Conservation (phyloP, 1,140 invertebrate species). For the Drosophila sp. region DNA sequence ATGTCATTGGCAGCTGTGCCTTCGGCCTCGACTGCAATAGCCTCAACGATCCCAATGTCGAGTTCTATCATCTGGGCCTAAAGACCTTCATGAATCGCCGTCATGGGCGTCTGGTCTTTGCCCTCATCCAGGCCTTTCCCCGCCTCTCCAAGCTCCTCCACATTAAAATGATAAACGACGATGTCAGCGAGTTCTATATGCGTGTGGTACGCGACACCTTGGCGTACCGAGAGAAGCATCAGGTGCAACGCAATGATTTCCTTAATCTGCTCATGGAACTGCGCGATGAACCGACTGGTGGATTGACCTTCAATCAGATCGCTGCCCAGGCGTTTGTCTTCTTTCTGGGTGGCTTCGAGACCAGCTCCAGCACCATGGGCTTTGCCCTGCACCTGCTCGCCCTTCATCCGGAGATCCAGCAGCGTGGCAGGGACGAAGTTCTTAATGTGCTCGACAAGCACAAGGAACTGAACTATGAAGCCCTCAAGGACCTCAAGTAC, state of each 20-base stretch:
- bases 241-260: conserved; percentile 85
- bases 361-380: conserved; percentile 84
- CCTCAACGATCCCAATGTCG: conserved; percentile 85
- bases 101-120: conserved; percentile 41
- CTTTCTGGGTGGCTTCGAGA: conserved; percentile 87
- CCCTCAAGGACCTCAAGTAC: conserved; percentile 86
- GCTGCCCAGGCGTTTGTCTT: conserved; percentile 87
- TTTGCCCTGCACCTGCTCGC: conserved; percentile 85
- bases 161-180: conserved; percentile 76
- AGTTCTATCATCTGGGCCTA: conserved; percentile 84
- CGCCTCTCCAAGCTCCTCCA: conserved; percentile 43
- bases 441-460: conserved; percentile 84
- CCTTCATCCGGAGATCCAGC: conserved; percentile 84
- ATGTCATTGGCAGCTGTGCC: conserved; percentile 87
- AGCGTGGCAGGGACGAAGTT: conserved; percentile 85
- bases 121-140: conserved; percentile 55
- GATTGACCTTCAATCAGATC: conserved; percentile 63
- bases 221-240: conserved; percentile 85
- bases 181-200: conserved; percentile 85
- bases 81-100: conserved; percentile 56
- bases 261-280: conserved; percentile 83
- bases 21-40: conserved; percentile 87
- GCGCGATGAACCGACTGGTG: conserved; percentile 53
- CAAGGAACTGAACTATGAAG: conserved; percentile 86
- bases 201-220: conserved; percentile 84